Evolutionary conservation across 2,888 invertebrate species (phyloP).

Genomic region (Uloborus plumipes): DNA sequence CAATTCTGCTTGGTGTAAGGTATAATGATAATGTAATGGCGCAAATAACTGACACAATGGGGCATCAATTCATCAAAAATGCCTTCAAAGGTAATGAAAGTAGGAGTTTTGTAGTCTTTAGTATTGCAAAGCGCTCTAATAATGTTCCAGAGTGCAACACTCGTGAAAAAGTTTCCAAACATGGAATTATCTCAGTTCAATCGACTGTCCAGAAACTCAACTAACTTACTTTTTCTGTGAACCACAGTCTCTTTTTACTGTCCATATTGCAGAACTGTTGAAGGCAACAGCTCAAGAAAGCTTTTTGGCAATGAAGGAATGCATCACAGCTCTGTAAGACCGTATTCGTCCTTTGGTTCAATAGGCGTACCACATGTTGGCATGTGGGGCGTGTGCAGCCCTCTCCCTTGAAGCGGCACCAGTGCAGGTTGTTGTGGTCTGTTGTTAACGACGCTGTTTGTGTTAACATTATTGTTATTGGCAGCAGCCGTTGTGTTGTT

Average conservation of each 20-base stretch:
- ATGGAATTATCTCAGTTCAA: no score
- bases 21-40: no score
- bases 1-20: no score
- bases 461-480: constrained; percentile 2
- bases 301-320: constrained; percentile 29
- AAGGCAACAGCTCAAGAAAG: constrained; percentile 17
- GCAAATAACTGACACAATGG: no score
- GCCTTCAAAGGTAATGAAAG: no score
- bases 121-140: no score
- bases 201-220: no score
- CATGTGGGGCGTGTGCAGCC: constrained; percentile 29
- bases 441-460: neutral
- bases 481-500: constrained; percentile 25
- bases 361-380: constrained; percentile 25
- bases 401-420: constrained; percentile 30
- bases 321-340: constrained; percentile 59
- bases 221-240: no score
- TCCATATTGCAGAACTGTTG: constrained; percentile 49
- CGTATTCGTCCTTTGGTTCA: constrained; percentile 64
- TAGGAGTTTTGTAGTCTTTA: no score
- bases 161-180: no score
- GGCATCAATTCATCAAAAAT: no score
- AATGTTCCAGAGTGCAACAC: no score
- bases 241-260: constrained; percentile 4
- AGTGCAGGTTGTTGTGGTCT: constrained; percentile 27